Base-by-base conservation (phyloP, 2,113 vertebrate genomes). In the Zosterops lateralis region DNA sequence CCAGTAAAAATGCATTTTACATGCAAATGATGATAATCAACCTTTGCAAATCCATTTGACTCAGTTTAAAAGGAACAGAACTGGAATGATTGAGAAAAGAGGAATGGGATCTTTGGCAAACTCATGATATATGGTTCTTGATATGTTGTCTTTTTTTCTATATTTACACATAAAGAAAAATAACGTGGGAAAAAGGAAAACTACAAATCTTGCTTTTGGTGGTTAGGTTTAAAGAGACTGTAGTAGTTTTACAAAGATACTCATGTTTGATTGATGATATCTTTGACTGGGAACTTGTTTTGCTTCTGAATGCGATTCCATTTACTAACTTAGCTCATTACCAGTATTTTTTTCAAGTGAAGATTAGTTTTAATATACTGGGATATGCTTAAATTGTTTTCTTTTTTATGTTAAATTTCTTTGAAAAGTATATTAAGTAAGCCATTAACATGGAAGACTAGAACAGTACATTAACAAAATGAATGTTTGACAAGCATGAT, bases 41-140 rank as follows among this genome's bases (percentile, higher is more conserved):
- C 84, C 93, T 93, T 96, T 90, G 77, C 91, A 93, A 96, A 97
- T 97, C 89, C 78, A 80, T 97, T 97, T 93, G 96, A 97, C 96
- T 98, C 91, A 84, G 97, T 98, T 85, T 91, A 71, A 92, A 86
- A 97, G 96, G 92, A 92, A 56, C 62, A 92, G 56, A 92, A 94
- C 83, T 96, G 91, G 87, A 95, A 90, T 97, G 96, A 97, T 45
- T 96, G 95, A 96, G 83, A 77, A 95, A 92, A 68, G 89, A 95
- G 95, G 94, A 96, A 75, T 64, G 15, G 72, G 61, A 70, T 88
- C 67, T 53, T 89, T 82, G 84, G 71, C 17, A 87, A 62, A 79
- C 50, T 64, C 17, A 14, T 9, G 29, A 77, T 60, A 36, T 0
- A 2, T 25, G 4, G 22, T 71, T 83, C 61, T 79, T 86, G 14